A percentile compares a stretch with the other conserved stretches of the same genome.
Conservation (phyloP, 2,888 invertebrate genomes). For the Blastobasis adustella region DNA sequence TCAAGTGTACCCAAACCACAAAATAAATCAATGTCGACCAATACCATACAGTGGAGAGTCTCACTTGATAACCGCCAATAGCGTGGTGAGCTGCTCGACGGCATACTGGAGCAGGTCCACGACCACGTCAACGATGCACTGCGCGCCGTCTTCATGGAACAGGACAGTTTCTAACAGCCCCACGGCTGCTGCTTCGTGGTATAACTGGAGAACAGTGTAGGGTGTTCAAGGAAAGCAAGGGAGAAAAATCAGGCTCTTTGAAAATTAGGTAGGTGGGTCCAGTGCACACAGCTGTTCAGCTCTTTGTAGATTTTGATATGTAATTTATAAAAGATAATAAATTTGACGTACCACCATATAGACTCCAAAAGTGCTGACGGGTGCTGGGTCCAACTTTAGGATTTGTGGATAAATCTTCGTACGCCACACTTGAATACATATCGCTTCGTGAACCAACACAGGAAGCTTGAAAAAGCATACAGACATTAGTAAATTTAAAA, state of each 20-base stretch:
- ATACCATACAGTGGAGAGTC: slow-evolving; percentile 4
- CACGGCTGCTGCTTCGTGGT: slow-evolving; percentile 87
- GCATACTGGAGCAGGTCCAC: slow-evolving; percentile 90
- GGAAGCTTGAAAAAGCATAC: slow-evolving; percentile 69
- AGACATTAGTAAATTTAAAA: too few species aligned
- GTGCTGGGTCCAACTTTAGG: slow-evolving; percentile 79
- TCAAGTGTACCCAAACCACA: too few species aligned
- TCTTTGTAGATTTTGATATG: too few species aligned
- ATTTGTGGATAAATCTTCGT: slow-evolving; percentile 86
- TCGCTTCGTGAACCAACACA: slow-evolving; percentile 86
- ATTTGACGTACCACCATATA: slow-evolving; percentile 80
- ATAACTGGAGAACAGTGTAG: slow-evolving; percentile 55
- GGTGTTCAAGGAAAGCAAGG: too few species aligned
- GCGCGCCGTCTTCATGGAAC: slow-evolving; percentile 86
- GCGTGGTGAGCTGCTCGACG: slow-evolving; percentile 78
- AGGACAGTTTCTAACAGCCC: slow-evolving; percentile 88
- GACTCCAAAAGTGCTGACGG: slow-evolving; percentile 81
- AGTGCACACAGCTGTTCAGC: too few species aligned
- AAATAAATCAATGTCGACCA: too few species aligned
- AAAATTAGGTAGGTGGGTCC: too few species aligned
- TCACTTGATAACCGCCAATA: slow-evolving; percentile 73
- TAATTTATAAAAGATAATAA: too few species aligned
- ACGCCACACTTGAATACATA: slow-evolving; percentile 90
- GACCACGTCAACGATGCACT: slow-evolving; percentile 83
- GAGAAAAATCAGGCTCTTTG: too few species aligned